A percentile compares a stretch with the other conserved stretches of the same genome.
Conservation (phyloP, 2,797 vertebrate species). For the Harpagifer antarcticus region DNA sequence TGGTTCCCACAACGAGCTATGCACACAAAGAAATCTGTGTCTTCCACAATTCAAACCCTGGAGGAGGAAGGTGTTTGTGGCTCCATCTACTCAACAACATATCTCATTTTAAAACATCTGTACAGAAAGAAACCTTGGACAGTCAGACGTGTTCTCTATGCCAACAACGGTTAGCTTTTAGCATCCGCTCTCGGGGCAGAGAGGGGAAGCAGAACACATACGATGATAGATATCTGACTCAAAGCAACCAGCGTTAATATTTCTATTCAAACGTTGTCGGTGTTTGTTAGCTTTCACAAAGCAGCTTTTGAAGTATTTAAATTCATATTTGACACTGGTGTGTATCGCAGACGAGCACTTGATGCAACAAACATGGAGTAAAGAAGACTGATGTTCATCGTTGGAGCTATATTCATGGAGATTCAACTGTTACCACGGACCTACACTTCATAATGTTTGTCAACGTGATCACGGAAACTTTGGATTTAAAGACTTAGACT, state of each 20-base stretch:
- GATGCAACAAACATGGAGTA: no score
- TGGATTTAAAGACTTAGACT: constrained; percentile 9
- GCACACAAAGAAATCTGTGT: constrained; percentile 57
- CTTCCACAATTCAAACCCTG: constrained; percentile 53
- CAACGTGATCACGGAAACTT: not conserved
- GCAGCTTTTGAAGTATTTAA: not conserved
- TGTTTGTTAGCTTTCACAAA: constrained; percentile 15
- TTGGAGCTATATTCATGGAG: not conserved
- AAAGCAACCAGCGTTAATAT: constrained; percentile 30
- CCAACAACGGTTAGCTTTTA: not conserved
- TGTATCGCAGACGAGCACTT: no score
- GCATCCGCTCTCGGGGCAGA: constrained; percentile 35
- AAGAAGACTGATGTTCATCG: no score
- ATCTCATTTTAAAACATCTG: not conserved
- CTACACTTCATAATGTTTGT: not conserved
- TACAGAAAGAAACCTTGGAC: not conserved
- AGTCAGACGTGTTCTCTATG: not conserved
- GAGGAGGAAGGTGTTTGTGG: constrained; percentile 20
- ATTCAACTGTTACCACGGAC: not conserved
- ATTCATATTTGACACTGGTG: no score
- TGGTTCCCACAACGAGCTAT: constrained; percentile 53
- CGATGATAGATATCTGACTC: not conserved
- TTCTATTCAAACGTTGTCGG: not conserved
- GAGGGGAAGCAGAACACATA: constrained; percentile 8
- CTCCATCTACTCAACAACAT: not conserved